Percentiles rank a stretch among this genome's conserved stretches.
These are phyloP conservation scores for Galago senegalensis DNA, from an alignment of 2,797 vertebrate species.

Conservation along the genomic window DNA sequence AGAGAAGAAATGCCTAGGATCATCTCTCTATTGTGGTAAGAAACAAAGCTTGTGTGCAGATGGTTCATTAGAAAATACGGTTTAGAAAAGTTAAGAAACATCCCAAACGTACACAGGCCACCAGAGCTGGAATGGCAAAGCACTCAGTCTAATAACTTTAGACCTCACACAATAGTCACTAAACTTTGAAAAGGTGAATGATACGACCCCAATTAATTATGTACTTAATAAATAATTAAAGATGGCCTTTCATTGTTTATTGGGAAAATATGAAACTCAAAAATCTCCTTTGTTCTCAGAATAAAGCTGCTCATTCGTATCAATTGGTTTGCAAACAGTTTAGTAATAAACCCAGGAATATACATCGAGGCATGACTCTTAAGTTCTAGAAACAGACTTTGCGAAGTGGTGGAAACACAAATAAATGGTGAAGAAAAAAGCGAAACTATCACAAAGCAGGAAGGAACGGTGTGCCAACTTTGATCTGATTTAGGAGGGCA, in stretches of 20 bases:
- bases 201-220: neutral
- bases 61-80: neutral
- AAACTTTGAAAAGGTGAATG: neutral
- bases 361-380: neutral
- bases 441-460: neutral
- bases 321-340: neutral
- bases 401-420: neutral
- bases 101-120: neutral
- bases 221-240: neutral
- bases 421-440: neutral
- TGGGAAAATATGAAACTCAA: constrained; percentile 34
- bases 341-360: neutral
- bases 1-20: neutral
- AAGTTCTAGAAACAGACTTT: neutral
- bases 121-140: neutral
- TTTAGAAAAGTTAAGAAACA: neutral
- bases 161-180: neutral
- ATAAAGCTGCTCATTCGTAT: neutral
- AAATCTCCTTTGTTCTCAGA: neutral
- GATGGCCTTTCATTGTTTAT: neutral
- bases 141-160: neutral
- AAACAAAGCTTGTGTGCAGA: neutral
- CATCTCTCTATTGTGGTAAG: neutral
- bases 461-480: neutral
- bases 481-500: neutral